These are phyloP conservation scores for Trachurus trachurus DNA, from an alignment of 2,797 vertebrate species.

Conservation along the genomic window DNA sequence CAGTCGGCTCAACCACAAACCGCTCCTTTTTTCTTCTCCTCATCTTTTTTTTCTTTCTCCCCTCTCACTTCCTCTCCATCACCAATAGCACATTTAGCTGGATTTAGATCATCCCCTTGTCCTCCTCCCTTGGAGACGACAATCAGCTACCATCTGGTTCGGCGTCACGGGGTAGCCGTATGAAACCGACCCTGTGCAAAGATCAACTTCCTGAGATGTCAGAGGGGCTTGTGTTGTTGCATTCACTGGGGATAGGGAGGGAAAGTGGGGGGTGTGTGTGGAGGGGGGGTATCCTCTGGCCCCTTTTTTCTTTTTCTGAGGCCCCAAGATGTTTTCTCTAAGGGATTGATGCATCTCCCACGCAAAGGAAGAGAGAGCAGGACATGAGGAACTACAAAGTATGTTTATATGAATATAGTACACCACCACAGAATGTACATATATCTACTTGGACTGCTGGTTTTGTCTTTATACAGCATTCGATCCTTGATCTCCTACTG, in stretches of 20 bases:
- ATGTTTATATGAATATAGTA: slow-evolving; percentile 25
- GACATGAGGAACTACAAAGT: slow-evolving; percentile 68
- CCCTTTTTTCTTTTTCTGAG: slow-evolving; percentile 66
- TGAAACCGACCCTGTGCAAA: slow-evolving; percentile 72
- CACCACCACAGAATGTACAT: slow-evolving; percentile 28
- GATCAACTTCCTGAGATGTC: slow-evolving; percentile 85
- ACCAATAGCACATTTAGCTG: slow-evolving; percentile 44
- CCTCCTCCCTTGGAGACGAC: slow-evolving; percentile 64
- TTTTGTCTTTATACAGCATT: slow-evolving; percentile 45
- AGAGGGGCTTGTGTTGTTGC: slow-evolving; percentile 71
- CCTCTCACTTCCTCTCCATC: slow-evolving; percentile 46
- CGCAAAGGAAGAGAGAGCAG: slow-evolving; percentile 77
- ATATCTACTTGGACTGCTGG: slow-evolving; percentile 22
- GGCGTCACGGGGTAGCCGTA: slow-evolving; percentile 62
- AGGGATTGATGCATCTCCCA: slow-evolving; percentile 75
- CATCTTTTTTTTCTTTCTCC: slow-evolving; percentile 17
- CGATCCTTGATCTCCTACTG: slow-evolving; percentile 37
- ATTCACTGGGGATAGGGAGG: slow-evolving; percentile 62
- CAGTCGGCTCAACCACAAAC: slow-evolving; percentile 60
- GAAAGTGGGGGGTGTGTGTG: slow-evolving; percentile 26
- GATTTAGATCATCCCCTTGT: slow-evolving; percentile 53
- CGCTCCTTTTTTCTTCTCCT: slow-evolving; percentile 10
- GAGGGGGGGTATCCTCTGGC: slow-evolving; percentile 66
- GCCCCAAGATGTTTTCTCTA: slow-evolving; percentile 77
- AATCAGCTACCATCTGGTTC: slow-evolving; percentile 79